Evolutionary conservation across 2,797 vertebrate species (phyloP), one percentile per base, ranked within the genome.

Genomic region (Bovichtus variegatus): DNA sequence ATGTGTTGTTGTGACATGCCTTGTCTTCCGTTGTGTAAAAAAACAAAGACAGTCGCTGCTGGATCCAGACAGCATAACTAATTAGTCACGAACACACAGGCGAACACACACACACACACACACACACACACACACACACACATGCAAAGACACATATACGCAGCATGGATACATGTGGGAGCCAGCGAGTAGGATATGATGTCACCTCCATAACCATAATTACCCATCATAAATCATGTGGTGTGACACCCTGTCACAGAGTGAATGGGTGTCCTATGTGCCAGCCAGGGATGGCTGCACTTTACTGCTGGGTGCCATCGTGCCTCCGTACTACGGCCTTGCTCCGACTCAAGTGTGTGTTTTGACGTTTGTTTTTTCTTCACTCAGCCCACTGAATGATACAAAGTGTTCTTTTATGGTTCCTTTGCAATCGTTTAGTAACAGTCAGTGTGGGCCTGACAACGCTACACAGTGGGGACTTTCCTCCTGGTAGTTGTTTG

Each of bases 21-120:
- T 92, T 89, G 91, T 93, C 93, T 92, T 92, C 89, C 82, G 82
- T 90, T 92, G 78, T 88, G 91, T 82, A 83, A 86, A 87, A 91
- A 92, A 93, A 94, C 92, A 94, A 93, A 92, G 93, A 92, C 90
- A 76, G 89, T 89, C 81, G 77, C 89, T 87, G 88, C 90, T 89
- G 91, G 90, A 94, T 93, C 84, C 91, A 95, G 94, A 93, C 94
- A 94, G 93, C 93, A 94, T 92, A 94, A 94, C 94, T 95, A 95
- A 95, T 95, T 94, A 94, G 93, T 91, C 89, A 81, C 85, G 54
- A 88, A 90, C 86, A 81, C 90, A 87, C 84, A 84, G 36, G 38
- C 41, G 19, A 46, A 40, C 40, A 79, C 53, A 73, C 40, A 34
- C 61, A 34, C 61, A 79, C 53, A 73, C 40, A 79, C 53, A 73